phyloP scores from a whole-genome alignment of 2,888 invertebrate genomes.

The Caenorhabditis sp. region DNA sequence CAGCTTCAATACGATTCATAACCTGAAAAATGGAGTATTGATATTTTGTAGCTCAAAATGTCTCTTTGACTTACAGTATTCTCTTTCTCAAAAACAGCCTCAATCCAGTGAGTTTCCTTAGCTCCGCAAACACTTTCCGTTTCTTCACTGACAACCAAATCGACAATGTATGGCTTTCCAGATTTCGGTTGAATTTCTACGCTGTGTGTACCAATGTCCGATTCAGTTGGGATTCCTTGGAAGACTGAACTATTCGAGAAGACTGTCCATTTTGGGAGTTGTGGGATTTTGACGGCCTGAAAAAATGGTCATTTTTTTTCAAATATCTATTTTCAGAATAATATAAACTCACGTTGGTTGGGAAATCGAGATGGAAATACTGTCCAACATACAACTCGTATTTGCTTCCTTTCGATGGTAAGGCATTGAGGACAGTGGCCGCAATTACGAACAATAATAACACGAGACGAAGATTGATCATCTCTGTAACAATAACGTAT shows the following conservation, averaged over 20 bases:
- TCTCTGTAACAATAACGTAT: not conserved
- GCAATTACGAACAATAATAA: not conserved
- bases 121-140: constrained; percentile 39
- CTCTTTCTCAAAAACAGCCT: constrained; percentile 37
- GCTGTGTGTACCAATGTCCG: constrained; percentile 78
- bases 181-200: constrained; percentile 4
- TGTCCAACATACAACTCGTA: not conserved
- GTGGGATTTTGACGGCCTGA: constrained; percentile 11
- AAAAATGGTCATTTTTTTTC: not conserved
- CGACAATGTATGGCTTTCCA: not conserved
- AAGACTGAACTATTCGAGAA: constrained; percentile 28
- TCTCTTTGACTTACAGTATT: constrained; percentile 16
- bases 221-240: constrained; percentile 57
- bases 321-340: not conserved
- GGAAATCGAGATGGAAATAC: constrained; percentile 1
- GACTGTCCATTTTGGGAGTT: constrained; percentile 71
- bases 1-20: constrained; percentile 28
- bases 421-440: not conserved
- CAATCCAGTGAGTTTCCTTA: constrained; percentile 51
- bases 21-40: constrained; percentile 14
- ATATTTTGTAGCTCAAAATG: not conserved
- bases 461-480: not conserved
- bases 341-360: not conserved
- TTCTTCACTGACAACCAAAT: constrained; percentile 40
- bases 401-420: not conserved